Conservation (phyloP, 2,888 invertebrate species). For the Conus canariensis region DNA sequence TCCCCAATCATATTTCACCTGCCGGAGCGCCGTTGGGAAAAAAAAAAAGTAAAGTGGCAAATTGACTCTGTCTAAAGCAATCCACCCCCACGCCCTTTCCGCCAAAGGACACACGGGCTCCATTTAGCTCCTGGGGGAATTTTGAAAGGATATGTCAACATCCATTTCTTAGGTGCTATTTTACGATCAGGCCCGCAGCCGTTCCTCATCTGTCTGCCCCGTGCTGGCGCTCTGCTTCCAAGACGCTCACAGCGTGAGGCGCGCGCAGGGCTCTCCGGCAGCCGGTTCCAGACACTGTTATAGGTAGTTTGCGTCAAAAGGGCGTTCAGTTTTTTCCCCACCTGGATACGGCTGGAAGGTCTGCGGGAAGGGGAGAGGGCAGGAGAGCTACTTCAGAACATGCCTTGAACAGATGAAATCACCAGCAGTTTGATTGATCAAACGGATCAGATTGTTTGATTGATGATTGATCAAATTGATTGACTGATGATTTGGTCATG, state of each 20-base stretch:
- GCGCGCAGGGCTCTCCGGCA: not conserved
- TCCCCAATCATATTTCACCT: slow-evolving; percentile 32
- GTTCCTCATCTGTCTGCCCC: slow-evolving; percentile 21
- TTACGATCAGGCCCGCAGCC: slow-evolving; percentile 36
- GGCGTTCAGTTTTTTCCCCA: not conserved
- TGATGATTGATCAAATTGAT: too few relatives aligned
- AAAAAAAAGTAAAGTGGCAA: slow-evolving; percentile 24
- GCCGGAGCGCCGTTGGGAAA: not conserved
- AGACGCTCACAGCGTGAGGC: not conserved
- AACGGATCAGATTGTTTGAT: too few relatives aligned
- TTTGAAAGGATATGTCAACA: slow-evolving; percentile 44
- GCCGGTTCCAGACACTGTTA: not conserved
- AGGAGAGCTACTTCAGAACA: too few relatives aligned
- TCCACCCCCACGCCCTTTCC: slow-evolving; percentile 33
- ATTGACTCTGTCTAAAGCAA: slow-evolving; percentile 42
- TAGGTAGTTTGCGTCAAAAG: not conserved
- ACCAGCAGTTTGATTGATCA: too few relatives aligned
- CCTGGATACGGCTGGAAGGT: not conserved
- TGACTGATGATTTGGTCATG: too few relatives aligned
- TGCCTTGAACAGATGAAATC: too few relatives aligned
- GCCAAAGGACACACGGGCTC: slow-evolving; percentile 39
- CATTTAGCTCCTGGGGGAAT: slow-evolving; percentile 8
- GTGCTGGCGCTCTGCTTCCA: slow-evolving; percentile 9
- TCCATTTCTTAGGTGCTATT: slow-evolving; percentile 41
- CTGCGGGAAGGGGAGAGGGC: too few relatives aligned